Conservation (phyloP, 1,140 invertebrate species). For the Magallana ariakensis region DNA sequence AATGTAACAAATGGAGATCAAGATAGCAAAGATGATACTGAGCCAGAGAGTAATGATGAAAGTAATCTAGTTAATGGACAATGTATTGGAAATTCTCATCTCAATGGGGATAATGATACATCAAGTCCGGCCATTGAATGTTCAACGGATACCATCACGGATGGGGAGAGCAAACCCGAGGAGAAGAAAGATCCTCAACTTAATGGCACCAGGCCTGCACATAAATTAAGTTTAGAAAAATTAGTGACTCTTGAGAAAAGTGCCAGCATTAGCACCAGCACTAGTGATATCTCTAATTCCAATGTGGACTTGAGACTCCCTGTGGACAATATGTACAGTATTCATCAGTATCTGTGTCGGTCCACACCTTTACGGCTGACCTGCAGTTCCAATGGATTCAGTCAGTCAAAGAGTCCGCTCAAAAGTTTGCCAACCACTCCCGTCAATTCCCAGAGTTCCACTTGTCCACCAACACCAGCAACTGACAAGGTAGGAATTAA, state of each 20-base stretch:
- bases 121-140: conserved; percentile 74
- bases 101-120: conserved; percentile 42
- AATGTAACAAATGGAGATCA: conserved; percentile 17
- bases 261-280: conserved; percentile 77
- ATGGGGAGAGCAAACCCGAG: conserved; percentile 66
- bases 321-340: conserved; percentile 21
- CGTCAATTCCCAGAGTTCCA: conserved; percentile 68
- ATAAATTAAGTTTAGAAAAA: conserved; percentile 48
- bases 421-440: conserved; percentile 59
- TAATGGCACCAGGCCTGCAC: conserved; percentile 29
- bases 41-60: conserved; percentile 10
- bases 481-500: conserved; percentile 65
- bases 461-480: conserved; percentile 73
- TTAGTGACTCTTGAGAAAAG: conserved; percentile 63
- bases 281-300: conserved; percentile 78
- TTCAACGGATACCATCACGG: conserved; percentile 81
- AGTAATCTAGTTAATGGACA: conserved; percentile 8
- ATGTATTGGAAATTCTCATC: conserved; percentile 47
- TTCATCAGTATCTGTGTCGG: conserved; percentile 23
- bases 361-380: conserved; percentile 47
- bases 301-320: conserved; percentile 60
- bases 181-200: neutral
- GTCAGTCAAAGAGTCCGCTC: conserved; percentile 45
- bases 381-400: conserved; percentile 55
- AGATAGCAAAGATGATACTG: neutral